These are phyloP conservation scores for Ectobius pallidus DNA, from an alignment of 2,888 invertebrate genomes.

Conservation along the genomic window DNA sequence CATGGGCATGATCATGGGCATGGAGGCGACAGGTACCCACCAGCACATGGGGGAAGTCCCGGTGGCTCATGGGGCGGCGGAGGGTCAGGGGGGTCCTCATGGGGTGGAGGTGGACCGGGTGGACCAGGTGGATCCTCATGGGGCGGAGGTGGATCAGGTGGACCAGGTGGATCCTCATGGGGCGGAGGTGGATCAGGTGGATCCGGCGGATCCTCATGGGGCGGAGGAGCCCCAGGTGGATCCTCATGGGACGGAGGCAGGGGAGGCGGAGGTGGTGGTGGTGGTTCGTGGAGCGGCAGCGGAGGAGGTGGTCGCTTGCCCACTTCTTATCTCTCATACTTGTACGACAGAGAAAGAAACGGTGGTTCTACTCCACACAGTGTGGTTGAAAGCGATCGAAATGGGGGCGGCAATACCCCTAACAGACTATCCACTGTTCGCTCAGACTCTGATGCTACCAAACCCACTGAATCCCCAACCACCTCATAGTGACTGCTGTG, in stretches of 20 bases:
- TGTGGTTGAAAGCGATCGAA: neutral
- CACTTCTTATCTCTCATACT: constrained; percentile 38
- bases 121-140: neutral
- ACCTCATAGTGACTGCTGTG: neutral
- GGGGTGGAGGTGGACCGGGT: constrained; percentile 5
- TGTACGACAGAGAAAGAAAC: constrained; percentile 37
- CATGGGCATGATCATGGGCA: neutral
- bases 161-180: neutral
- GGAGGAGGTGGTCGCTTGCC: constrained; percentile 31
- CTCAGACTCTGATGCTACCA: neutral
- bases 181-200: neutral
- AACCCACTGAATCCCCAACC: neutral
- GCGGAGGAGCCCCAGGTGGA: neutral
- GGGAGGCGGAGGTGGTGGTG: neutral
- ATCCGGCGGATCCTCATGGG: neutral
- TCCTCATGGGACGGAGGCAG: constrained; percentile 4
- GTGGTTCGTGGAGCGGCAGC: too few species aligned
- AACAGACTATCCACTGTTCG: neutral
- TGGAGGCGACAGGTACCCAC: neutral
- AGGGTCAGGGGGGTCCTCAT: neutral
- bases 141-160: neutral
- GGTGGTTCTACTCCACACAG: neutral
- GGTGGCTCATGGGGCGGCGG: constrained; percentile 1
- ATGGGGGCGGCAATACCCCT: neutral
- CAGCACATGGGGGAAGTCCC: neutral